A percentile compares a stretch with the other conserved stretches of the same genome.
These are phyloP conservation scores for Etheostoma cragini DNA, from an alignment of 2,113 vertebrate genomes.

Conservation along the genomic window DNA sequence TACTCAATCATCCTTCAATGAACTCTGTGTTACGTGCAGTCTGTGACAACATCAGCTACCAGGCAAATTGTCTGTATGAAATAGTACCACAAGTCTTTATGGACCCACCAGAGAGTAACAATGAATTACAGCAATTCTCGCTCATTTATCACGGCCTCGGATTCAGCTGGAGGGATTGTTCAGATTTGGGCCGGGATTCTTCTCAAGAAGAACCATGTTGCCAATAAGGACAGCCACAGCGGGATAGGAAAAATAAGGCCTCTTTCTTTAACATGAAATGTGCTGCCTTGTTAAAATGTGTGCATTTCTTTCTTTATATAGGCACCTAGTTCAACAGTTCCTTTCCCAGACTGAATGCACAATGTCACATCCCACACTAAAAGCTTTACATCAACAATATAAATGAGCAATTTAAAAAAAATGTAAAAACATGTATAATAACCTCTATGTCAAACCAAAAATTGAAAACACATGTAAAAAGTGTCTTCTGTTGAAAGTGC, in stretches of 20 bases:
- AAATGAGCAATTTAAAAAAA: not conserved
- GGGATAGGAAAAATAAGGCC: slow-evolving; percentile 72
- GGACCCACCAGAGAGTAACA: slow-evolving; percentile 52
- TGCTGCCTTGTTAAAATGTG: slow-evolving; percentile 48
- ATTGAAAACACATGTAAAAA: not conserved
- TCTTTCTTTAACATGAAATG: slow-evolving; percentile 62
- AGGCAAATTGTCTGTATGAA: slow-evolving; percentile 35
- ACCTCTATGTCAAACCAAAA: not conserved
- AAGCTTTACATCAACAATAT: not conserved
- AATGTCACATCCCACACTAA: slow-evolving; percentile 28
- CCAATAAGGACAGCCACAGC: slow-evolving; percentile 70
- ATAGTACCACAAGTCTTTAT: slow-evolving; percentile 22
- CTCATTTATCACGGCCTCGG: slow-evolving; percentile 65
- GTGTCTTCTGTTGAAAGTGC: not conserved
- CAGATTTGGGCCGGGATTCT: slow-evolving; percentile 56
- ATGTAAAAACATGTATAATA: not conserved
- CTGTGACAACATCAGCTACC: slow-evolving; percentile 32
- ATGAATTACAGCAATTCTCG: slow-evolving; percentile 59
- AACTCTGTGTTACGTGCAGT: not conserved
- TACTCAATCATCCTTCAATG: slow-evolving; percentile 4
- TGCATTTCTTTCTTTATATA: slow-evolving; percentile 39
- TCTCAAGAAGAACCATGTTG: slow-evolving; percentile 47
- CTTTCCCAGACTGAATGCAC: slow-evolving; percentile 23
- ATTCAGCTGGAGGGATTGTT: slow-evolving; percentile 55
- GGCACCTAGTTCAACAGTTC: slow-evolving; percentile 16